Conservation (phyloP, 2,797 vertebrate genomes). For the Cottoperca gobio region DNA sequence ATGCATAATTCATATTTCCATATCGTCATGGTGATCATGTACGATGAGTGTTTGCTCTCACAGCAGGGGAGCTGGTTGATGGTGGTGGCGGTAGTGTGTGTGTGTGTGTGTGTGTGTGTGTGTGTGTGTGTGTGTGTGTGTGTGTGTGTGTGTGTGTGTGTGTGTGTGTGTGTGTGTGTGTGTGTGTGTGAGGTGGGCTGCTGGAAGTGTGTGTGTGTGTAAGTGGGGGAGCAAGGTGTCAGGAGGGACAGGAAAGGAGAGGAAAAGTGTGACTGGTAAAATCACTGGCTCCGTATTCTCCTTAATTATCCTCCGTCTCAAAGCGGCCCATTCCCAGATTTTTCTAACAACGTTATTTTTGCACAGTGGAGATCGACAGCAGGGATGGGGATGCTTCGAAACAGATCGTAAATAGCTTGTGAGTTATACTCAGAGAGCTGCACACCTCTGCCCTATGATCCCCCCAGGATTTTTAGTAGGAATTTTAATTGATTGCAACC, state of each 20-base stretch:
- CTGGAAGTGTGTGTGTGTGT: constrained; percentile 31
- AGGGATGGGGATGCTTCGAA: constrained; percentile 35
- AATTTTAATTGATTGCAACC: constrained; percentile 48
- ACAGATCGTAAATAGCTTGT: constrained; percentile 42
- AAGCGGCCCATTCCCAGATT: constrained; percentile 48
- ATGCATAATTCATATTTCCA: constrained; percentile 84
- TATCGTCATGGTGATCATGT: constrained; percentile 83
- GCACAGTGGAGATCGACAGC: constrained; percentile 41
- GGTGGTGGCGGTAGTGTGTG: constrained; percentile 35
- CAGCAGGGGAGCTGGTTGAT: constrained; percentile 71
- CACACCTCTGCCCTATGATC: constrained; percentile 37
- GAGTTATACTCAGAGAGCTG: constrained; percentile 33
- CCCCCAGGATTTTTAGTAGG: constrained; percentile 35
- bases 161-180: constrained; percentile 23
- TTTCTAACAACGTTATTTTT: constrained; percentile 66
- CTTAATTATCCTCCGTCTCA: constrained; percentile 61
- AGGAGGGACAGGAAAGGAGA: constrained; percentile 60
- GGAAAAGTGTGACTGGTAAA: constrained; percentile 54
- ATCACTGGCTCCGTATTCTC: constrained; percentile 25
- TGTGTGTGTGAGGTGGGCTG: constrained; percentile 36
- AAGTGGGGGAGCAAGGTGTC: constrained; percentile 51
- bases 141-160: constrained; percentile 27
- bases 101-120: too few relatives aligned
- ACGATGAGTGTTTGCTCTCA: constrained; percentile 77
- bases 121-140: too few relatives aligned